A percentile compares a stretch with the other conserved stretches of the same genome.
Conservation (phyloP, 2,888 invertebrate species). For the Pteria penguin region DNA sequence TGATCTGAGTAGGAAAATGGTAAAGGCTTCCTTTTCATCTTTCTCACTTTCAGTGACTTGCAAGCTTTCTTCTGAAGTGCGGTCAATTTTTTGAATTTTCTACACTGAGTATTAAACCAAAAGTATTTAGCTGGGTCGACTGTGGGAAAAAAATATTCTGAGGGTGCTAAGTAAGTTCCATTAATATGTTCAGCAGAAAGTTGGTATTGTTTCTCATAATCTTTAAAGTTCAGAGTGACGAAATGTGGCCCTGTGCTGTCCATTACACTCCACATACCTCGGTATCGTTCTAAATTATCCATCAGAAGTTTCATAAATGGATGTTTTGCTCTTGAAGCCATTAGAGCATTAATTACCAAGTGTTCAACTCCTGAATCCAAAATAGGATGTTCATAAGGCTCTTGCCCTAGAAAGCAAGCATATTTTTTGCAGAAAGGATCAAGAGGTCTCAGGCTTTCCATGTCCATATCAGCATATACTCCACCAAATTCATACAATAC, state of each 20-base stretch:
- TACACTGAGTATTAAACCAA: conserved; percentile 66
- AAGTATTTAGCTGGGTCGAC: conserved; percentile 69
- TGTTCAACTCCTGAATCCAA: conserved; percentile 71
- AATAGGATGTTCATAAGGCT: conserved; percentile 73
- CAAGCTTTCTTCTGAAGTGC: conserved; percentile 64
- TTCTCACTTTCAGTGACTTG: conserved; percentile 62
- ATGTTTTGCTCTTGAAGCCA: conserved; percentile 69
- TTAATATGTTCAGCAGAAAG: conserved; percentile 45
- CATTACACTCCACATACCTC: conserved; percentile 71
- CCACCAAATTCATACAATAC: conserved; percentile 77
- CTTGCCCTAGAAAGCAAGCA: conserved; percentile 71
- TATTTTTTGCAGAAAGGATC: conserved; percentile 67
- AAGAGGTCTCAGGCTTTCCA: conserved; percentile 72
- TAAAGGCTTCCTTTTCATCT: conserved; percentile 56
- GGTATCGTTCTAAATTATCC: conserved; percentile 62
- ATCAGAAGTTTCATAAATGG: conserved; percentile 72
- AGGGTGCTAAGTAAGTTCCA: conserved; percentile 67
- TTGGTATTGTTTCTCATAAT: conserved; percentile 48
- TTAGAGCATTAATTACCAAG: conserved; percentile 73
- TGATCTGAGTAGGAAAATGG: conserved; percentile 67
- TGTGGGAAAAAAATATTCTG: conserved; percentile 74
- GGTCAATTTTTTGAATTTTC: conserved; percentile 56
- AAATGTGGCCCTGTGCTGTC: conserved; percentile 76
- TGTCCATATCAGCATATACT: conserved; percentile 76
- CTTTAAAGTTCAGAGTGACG: conserved; percentile 60